These are phyloP conservation scores for Phyto melanocephala DNA, from an alignment of 2,888 invertebrate genomes.

Conservation along the genomic window DNA sequence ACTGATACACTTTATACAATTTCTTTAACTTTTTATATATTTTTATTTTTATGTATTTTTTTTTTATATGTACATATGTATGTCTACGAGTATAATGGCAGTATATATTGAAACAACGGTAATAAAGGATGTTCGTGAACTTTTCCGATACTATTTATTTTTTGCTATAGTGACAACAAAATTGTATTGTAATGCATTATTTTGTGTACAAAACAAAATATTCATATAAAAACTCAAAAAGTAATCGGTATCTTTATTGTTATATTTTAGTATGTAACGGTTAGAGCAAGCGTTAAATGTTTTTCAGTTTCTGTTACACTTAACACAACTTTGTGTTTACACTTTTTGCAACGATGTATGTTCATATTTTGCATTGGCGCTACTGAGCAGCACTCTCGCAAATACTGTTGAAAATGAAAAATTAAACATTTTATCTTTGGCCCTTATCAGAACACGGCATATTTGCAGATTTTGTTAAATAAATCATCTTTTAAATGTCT, in stretches of 20 bases:
- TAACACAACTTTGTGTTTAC: neutral
- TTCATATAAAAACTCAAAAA: neutral
- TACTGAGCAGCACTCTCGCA: neutral
- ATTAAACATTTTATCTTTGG: too few relatives aligned
- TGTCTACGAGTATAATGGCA: too few relatives aligned
- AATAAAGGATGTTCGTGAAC: constrained; percentile 27
- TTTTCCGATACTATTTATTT: constrained; percentile 30
- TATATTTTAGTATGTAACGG: neutral
- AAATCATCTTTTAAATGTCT: too few relatives aligned
- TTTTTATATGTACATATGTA: too few relatives aligned
- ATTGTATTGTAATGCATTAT: constrained; percentile 21
- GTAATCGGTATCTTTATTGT: constrained; percentile 16
- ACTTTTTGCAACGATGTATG: too few relatives aligned
- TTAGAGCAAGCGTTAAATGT: constrained; percentile 15
- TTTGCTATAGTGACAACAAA: constrained; percentile 27
- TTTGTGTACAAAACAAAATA: neutral
- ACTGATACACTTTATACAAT: neutral
- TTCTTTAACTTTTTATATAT: too few relatives aligned
- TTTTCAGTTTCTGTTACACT: neutral
- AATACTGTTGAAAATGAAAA: too few relatives aligned
- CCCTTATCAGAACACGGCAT: too few relatives aligned
- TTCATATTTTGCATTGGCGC: neutral
- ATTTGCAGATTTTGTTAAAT: too few relatives aligned
- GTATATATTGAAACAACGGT: neutral
- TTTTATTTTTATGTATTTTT: neutral